Conservation (phyloP, 1,140 invertebrate species). For the Drosophila nigrodunni region DNA sequence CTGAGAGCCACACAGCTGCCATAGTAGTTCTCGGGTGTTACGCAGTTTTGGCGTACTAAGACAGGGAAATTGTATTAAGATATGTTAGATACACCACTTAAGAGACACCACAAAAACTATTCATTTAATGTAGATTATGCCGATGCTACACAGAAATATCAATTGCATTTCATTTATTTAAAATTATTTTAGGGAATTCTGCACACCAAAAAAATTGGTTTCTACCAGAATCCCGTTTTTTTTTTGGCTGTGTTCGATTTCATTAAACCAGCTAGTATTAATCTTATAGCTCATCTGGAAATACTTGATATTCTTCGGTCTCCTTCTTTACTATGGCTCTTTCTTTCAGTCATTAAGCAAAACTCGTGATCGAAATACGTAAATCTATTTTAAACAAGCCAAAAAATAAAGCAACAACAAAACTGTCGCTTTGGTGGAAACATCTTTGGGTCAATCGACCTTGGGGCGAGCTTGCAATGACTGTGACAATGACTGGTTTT, state of each 20-base stretch:
- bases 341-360: conserved; percentile 20
- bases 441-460: conserved; percentile 56
- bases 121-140: too few relatives aligned
- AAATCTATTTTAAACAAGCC: conserved; percentile 11
- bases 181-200: too few relatives aligned
- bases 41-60: conserved; percentile 68
- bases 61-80: neutral
- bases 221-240: neutral
- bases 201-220: too few relatives aligned
- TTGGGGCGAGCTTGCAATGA: conserved; percentile 56
- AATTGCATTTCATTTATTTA: too few relatives aligned
- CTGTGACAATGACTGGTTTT: conserved; percentile 70
- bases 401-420: neutral
- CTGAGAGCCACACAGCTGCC: conserved; percentile 71
- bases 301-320: conserved; percentile 8
- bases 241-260: neutral
- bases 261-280: neutral
- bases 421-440: conserved; percentile 51
- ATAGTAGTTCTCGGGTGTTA: conserved; percentile 77
- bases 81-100: neutral
- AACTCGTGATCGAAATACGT: conserved; percentile 30
- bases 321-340: neutral
- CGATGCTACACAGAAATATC: too few relatives aligned
- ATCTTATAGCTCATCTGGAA: neutral
- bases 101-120: too few relatives aligned